Conservation (phyloP, 2,797 vertebrate genomes). For the Acanthurus lineatus region DNA sequence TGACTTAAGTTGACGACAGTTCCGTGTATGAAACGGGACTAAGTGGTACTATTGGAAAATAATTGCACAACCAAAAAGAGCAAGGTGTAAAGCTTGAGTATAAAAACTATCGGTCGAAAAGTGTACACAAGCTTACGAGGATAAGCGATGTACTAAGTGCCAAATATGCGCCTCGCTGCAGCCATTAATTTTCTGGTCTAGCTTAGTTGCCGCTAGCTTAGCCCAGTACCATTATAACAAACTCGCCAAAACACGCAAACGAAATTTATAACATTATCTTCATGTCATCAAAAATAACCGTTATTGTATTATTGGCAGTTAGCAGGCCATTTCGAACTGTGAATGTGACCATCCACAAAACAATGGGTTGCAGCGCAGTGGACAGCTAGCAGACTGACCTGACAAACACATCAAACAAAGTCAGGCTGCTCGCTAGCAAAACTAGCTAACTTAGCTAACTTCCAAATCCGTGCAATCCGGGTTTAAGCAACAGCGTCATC, state of each 20-base stretch:
- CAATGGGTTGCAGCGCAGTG: constrained; percentile 69
- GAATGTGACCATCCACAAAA: constrained; percentile 35
- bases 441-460: constrained; percentile 61
- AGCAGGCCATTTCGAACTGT: not conserved
- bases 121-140: not conserved
- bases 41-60: not conserved
- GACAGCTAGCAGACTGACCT: constrained; percentile 75
- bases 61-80: not conserved
- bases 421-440: constrained; percentile 62
- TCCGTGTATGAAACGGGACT: not conserved
- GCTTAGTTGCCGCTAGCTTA: constrained; percentile 53
- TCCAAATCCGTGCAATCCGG: constrained; percentile 21
- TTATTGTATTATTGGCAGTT: not conserved
- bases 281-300: not conserved
- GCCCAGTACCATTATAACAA: constrained; percentile 10
- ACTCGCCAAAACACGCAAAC: constrained; percentile 7
- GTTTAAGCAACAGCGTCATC: constrained; percentile 1
- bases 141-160: constrained; percentile 31
- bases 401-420: constrained; percentile 84
- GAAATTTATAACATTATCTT: accelerated
- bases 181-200: constrained; percentile 50
- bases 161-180: constrained; percentile 62
- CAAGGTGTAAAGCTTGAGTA: not conserved
- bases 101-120: not conserved
- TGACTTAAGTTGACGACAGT: constrained; percentile 19